Evolutionary conservation across 2,888 invertebrate species (phyloP).

Genomic region (Pandemis heparana): DNA sequence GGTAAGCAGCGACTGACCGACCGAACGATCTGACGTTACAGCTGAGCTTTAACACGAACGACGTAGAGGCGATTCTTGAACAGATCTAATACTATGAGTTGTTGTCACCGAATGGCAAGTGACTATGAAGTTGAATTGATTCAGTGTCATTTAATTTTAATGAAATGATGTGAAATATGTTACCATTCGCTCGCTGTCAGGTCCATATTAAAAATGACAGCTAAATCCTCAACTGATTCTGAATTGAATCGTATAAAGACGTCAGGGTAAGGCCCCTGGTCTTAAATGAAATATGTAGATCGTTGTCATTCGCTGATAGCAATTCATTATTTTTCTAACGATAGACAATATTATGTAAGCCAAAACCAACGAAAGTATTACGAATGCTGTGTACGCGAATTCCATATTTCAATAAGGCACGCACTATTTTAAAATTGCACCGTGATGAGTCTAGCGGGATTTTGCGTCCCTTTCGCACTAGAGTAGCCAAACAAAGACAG

Average conservation of each 20-base stretch:
- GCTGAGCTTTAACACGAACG: constrained; percentile 32
- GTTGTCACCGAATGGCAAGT: constrained; percentile 48
- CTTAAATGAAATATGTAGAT: constrained; percentile 1
- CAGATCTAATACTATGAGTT: constrained; percentile 49
- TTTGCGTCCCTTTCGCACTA: not conserved
- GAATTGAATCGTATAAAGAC: too few relatives aligned
- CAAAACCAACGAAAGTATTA: constrained; percentile 79
- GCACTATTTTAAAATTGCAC: constrained; percentile 3
- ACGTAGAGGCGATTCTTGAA: constrained; percentile 27
- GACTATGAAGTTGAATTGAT: not conserved
- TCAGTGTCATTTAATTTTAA: not conserved
- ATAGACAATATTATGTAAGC: constrained; percentile 68
- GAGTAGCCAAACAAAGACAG: not conserved
- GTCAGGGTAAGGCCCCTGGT: too few relatives aligned
- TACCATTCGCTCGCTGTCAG: too few relatives aligned
- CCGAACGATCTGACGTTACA: constrained; percentile 31
- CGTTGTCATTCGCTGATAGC: constrained; percentile 46
- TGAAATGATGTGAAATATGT: too few relatives aligned
- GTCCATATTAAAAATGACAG: too few relatives aligned
- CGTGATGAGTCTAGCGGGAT: not conserved
- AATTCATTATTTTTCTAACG: constrained; percentile 50
- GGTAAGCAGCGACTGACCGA: constrained; percentile 43
- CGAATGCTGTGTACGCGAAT: constrained; percentile 61
- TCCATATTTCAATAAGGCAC: constrained; percentile 43
- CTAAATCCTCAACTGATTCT: too few relatives aligned